Evolutionary conservation across 1,140 invertebrate species (phyloP).

Genomic region (Eupeodes corollae): DNA sequence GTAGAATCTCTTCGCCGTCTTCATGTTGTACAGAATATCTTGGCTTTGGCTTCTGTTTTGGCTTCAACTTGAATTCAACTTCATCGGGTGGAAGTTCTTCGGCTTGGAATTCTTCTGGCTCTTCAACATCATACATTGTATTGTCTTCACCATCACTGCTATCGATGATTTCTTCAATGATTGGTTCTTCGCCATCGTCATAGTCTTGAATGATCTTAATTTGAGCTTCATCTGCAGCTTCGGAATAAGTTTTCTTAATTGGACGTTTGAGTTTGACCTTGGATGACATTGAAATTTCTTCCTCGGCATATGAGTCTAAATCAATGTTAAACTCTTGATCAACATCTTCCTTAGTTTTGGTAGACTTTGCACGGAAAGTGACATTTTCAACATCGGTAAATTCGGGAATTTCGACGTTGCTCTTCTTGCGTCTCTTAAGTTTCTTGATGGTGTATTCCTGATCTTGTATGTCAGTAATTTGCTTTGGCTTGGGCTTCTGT

Average conservation of each 20-base stretch:
- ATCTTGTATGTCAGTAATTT: constrained; percentile 53
- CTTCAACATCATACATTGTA: constrained; percentile 50
- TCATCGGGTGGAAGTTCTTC: constrained; percentile 39
- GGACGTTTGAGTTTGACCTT: constrained; percentile 66
- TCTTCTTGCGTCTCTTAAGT: constrained; percentile 49
- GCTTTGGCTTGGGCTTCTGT: constrained; percentile 27
- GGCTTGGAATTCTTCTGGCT: constrained; percentile 42
- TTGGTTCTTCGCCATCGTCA: constrained; percentile 50
- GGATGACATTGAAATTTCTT: constrained; percentile 72
- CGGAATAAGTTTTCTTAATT: constrained; percentile 54
- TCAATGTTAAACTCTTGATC: constrained; percentile 79
- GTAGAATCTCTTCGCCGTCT: constrained; percentile 47
- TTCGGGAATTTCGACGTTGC: constrained; percentile 50
- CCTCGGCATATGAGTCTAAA: constrained; percentile 70
- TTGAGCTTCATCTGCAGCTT: constrained; percentile 59
- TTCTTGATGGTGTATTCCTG: constrained; percentile 64
- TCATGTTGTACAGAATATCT: constrained; percentile 31
- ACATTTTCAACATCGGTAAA: constrained; percentile 60
- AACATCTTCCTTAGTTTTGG: constrained; percentile 67
- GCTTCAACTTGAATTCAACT: constrained; percentile 44
- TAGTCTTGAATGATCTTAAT: constrained; percentile 59
- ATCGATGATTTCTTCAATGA: constrained; percentile 58
- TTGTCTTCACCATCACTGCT: constrained; percentile 47
- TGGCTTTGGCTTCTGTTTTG: constrained; percentile 35
- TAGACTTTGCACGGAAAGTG: constrained; percentile 57